Evolutionary conservation across 1,140 invertebrate species (phyloP).

Genomic region (Drosophila rhopaloa): DNA sequence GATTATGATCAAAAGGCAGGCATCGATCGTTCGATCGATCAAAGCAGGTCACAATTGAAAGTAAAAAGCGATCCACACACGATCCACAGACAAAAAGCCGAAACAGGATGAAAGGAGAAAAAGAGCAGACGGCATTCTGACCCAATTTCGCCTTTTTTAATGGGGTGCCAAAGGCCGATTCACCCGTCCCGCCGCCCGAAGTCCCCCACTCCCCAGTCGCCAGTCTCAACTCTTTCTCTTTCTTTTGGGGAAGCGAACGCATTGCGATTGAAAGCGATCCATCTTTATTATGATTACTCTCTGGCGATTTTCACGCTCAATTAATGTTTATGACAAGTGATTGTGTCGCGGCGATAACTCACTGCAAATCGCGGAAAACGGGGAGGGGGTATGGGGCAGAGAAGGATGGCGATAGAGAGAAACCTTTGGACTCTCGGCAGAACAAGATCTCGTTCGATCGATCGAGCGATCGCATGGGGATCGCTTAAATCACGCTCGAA

Average conservation of each 20-base stretch:
- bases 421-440: constrained; percentile 47
- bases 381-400: background rate
- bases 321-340: constrained; percentile 80
- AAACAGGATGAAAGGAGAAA: constrained; percentile 60
- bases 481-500: constrained; percentile 50
- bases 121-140: constrained; percentile 50
- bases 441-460: constrained; percentile 37
- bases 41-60: constrained; percentile 81
- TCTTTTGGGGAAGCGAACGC: constrained; percentile 37
- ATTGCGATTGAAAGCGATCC: constrained; percentile 65
- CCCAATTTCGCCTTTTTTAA: constrained; percentile 76
- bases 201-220: background rate
- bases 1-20: constrained; percentile 79
- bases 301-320: constrained; percentile 73
- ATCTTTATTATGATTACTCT: constrained; percentile 72
- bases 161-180: constrained; percentile 78
- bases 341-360: constrained; percentile 77
- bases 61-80: constrained; percentile 70
- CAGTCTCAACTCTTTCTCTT: constrained; percentile 44
- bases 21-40: constrained; percentile 56
- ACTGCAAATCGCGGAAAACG: constrained; percentile 23
- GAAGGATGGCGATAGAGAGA: constrained; percentile 7
- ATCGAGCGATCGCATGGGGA: constrained; percentile 29
- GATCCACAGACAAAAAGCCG: constrained; percentile 39
- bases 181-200: background rate